Base-by-base conservation (phyloP, 2,113 vertebrate genomes). In the Poeciliopsis occidentalis region DNA sequence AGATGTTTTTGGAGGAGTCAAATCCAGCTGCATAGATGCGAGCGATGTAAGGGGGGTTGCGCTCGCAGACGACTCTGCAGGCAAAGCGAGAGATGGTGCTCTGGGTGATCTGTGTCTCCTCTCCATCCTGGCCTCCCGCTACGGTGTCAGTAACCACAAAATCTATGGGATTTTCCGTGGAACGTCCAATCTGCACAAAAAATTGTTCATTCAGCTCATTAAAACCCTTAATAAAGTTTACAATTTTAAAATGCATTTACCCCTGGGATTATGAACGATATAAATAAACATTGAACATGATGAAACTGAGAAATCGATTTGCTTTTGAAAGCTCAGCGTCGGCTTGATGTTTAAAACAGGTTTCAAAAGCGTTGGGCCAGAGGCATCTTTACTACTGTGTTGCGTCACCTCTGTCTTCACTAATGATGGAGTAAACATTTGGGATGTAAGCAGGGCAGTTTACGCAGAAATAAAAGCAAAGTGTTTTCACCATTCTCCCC, bases 51-150 rank as follows among this genome's bases (percentile, higher is more conserved):
- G 98, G 98, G 0, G 96, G 95, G 47, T 75, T 95, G 13, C 98
- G 94, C 85, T 99, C 97, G 17, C 98, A 99, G 82, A 99, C 97
- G 10, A 99, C 96, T 65, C 98, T 93, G 91, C 98, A 99, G 1
- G 98, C 98, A 37, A 99, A 99, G 47, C 98, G 95, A 65, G 98
- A 99, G 79, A 99, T 99, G 87, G 98, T 99, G 93, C 98, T 99
- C 84, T 99, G 98, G 0, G 97, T 99, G 78, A 99, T 97, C 78
- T 97, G 97, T 3, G 95, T 90, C 69, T 99, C 98, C 2, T 98
- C 98, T 0, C 92, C 94, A 37, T 95, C 96, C 79, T 95, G 96
- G 75, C 94, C 93, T 67, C 98, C 98, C 13, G 97, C 98, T 86
- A 99, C 85, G 0, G 98, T 99, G 86, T 99, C 98, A 3, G 97